These are phyloP conservation scores for Hycleus cichorii DNA, from an alignment of 1,140 invertebrate genomes.

Conservation along the genomic window DNA sequence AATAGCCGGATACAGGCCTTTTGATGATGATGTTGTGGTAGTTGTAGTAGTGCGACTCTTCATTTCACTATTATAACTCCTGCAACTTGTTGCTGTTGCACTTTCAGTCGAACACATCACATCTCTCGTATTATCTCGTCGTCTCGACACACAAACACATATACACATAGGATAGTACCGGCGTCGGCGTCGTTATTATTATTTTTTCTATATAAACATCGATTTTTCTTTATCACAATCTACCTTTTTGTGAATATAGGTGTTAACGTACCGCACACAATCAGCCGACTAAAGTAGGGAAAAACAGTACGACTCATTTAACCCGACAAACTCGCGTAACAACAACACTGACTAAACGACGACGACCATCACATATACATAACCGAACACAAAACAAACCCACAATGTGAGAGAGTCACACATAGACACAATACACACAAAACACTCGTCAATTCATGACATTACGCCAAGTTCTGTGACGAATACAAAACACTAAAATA, in stretches of 20 bases:
- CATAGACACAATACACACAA: too few species aligned
- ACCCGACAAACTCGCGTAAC: not conserved
- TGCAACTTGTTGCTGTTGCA: slow-evolving; percentile 14
- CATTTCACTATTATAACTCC: slow-evolving; percentile 1
- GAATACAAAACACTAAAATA: slow-evolving; percentile 21
- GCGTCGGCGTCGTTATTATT: too few species aligned
- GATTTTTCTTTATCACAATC: too few species aligned
- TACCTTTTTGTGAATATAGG: not conserved
- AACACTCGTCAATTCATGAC: not conserved
- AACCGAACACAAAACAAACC: slow-evolving; percentile 9
- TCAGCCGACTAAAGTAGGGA: slow-evolving; percentile 1
- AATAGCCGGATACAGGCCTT: slow-evolving; percentile 62
- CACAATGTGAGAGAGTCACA: too few species aligned
- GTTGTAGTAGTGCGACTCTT: slow-evolving; percentile 10
- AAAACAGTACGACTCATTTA: slow-evolving; percentile 5
- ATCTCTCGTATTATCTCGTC: not conserved
- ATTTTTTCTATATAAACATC: too few species aligned
- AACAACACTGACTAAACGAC: not conserved
- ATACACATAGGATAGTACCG: too few species aligned
- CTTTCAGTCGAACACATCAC: slow-evolving; percentile 1
- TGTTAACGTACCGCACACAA: slow-evolving; percentile 7
- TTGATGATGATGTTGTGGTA: slow-evolving; percentile 9
- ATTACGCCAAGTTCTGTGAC: slow-evolving; percentile 19
- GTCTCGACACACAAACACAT: not conserved
- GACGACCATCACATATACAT: not conserved